Percentiles rank a stretch among this genome's conserved stretches.
Conservation (phyloP, 2,113 vertebrate species). For the Brachypteracias leptosomus region DNA sequence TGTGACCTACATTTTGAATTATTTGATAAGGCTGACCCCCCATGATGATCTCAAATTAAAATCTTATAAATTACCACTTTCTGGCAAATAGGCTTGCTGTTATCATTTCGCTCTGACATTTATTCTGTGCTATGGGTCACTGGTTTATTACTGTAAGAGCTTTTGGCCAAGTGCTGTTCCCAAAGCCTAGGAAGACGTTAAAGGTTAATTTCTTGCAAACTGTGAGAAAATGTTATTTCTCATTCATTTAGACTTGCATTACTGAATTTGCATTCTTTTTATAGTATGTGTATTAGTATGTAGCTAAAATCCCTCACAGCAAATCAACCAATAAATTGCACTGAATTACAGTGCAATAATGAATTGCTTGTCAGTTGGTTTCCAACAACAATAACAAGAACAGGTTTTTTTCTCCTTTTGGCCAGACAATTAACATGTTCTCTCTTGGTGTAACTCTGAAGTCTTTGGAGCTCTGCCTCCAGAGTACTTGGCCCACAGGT, state of each 20-base stretch:
- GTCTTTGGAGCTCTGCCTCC: conserved; percentile 26
- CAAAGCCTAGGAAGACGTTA: conserved; percentile 58
- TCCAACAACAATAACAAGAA: conserved; percentile 42
- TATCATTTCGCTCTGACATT: conserved; percentile 69
- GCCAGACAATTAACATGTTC: conserved; percentile 35
- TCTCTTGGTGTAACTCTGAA: conserved; percentile 13
- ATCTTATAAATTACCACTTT: conserved; percentile 72
- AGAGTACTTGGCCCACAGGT: not conserved
- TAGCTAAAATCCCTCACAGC: conserved; percentile 49
- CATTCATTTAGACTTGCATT: conserved; percentile 51
- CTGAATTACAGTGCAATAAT: conserved; percentile 53
- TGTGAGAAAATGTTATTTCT: conserved; percentile 66
- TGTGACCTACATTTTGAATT: conserved; percentile 68
- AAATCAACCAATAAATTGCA: conserved; percentile 66
- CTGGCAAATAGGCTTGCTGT: conserved; percentile 64
- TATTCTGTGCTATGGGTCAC: conserved; percentile 63
- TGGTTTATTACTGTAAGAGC: conserved; percentile 67
- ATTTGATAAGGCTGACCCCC: conserved; percentile 70
- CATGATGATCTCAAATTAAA: conserved; percentile 69
- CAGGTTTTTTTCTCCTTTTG: not conserved
- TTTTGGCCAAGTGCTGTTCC: conserved; percentile 67
- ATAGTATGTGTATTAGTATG: conserved; percentile 32
- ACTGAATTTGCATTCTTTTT: conserved; percentile 64
- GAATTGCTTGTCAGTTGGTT: conserved; percentile 50
- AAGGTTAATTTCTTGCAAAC: conserved; percentile 69